Evolutionary conservation across 1,140 invertebrate species (phyloP).

Genomic region (Elysia chlorotica): DNA sequence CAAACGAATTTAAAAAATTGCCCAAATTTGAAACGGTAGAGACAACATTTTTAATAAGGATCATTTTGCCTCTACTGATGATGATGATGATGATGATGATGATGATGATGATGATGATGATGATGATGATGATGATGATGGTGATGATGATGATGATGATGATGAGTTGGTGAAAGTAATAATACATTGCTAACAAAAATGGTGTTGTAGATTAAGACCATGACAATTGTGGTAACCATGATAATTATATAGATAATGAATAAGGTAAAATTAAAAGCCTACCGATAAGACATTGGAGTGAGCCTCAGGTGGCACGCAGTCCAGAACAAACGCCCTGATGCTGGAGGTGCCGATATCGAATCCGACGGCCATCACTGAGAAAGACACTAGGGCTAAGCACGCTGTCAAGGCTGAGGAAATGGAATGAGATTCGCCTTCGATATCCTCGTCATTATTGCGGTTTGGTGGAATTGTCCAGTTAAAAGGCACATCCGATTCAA

Average conservation of each 20-base stretch:
- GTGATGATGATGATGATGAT: too few species aligned
- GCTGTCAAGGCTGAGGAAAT: neutral
- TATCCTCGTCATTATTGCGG: neutral
- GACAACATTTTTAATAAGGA: neutral
- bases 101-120: neutral
- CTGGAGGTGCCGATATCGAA: neutral
- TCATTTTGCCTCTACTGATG: neutral
- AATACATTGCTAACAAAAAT: neutral
- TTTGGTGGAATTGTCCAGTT: neutral
- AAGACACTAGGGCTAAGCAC: neutral
- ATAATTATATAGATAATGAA: too few species aligned
- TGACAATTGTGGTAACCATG: neutral
- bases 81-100: neutral
- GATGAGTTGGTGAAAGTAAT: too few species aligned
- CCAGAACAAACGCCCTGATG: neutral
- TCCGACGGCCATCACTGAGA: neutral
- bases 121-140: neutral
- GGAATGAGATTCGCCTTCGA: neutral
- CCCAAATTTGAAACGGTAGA: neutral
- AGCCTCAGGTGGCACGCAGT: neutral
- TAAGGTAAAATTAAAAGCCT: too few species aligned
- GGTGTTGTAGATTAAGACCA: neutral
- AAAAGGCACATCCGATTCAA: neutral
- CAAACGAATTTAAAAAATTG: neutral
- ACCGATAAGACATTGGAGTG: neutral